Base-by-base conservation (phyloP, 2,888 invertebrate species). In the Orchesella flavescens region DNA sequence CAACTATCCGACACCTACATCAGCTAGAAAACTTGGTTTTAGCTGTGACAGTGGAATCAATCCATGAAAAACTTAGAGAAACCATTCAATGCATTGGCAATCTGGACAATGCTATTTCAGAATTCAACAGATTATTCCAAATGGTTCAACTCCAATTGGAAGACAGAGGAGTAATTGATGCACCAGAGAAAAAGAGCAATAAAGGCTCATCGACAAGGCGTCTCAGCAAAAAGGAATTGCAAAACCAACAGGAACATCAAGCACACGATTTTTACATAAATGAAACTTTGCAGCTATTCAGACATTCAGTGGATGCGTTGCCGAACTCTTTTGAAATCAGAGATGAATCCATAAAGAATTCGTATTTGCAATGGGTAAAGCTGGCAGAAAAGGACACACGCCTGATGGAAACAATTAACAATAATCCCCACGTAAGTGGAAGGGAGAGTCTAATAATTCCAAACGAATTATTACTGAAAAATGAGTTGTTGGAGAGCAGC, bases 111-210 rank as follows among this genome's bases (percentile, higher is more conserved):
- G 3, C 66, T 2, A 73, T 80, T 12, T 53, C 73, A 1, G 65
- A 80, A 61, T 53, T 73, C 13, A 80, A 73, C 46, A 49, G 15
- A 24, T 10, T 80, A 44, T 66, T 80, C 19, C 73, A 80, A 72
- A 65, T 53, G 2, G 46, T 80, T 17, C 72, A 80, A 17, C 57
- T 80, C 0, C 80, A 80, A n/a, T 24, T 80, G 23, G 73, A 80
- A 9, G 73, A 80, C 1, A 65, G 66, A 44, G 80, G 69, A 21
- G 73, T 80, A 1, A 46, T 63, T 53, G 53, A n/a, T n/a, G 10
- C 34, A 7, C 2, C 34, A 4, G 34, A 4, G 7, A 34, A 34
- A 34, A 34, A 34, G 34, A 34, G n/a, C n/a, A n/a, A n/a, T n/a
- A n/a, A n/a, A n/a, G n/a, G n/a, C n/a, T n/a, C 34, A 4, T 34